Percentiles rank a stretch among this genome's conserved stretches.
Conservation (phyloP, 2,113 vertebrate genomes). For the Trematomus loennbergii region DNA sequence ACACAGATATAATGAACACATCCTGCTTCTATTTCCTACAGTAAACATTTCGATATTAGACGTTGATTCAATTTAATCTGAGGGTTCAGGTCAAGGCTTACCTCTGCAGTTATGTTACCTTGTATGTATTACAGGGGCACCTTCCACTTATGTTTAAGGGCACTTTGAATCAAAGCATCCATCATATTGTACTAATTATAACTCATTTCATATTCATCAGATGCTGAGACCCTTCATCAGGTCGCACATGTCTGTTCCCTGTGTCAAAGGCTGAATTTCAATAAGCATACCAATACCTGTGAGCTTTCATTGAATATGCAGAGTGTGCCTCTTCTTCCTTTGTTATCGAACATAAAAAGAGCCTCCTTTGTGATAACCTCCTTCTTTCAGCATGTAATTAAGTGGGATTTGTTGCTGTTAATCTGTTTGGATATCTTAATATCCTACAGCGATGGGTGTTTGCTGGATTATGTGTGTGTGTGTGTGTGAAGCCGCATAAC, state of each 20-base stretch:
- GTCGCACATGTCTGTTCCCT: slow-evolving; percentile 50
- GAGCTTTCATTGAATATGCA: slow-evolving; percentile 56
- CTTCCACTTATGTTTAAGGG: slow-evolving; percentile 19
- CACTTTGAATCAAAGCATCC: slow-evolving; percentile 48
- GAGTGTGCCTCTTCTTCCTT: slow-evolving; percentile 3
- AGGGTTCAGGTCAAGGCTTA: not conserved
- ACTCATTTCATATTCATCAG: slow-evolving; percentile 57
- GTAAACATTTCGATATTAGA: not conserved
- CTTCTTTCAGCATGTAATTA: slow-evolving; percentile 26
- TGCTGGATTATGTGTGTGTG: not conserved
- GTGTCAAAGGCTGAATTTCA: slow-evolving; percentile 62
- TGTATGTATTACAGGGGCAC: not conserved
- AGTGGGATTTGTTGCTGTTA: not conserved
- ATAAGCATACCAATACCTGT: slow-evolving; percentile 23
- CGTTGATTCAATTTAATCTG: not conserved
- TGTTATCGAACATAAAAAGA: slow-evolving; percentile 17
- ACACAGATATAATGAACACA: not conserved
- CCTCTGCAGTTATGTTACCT: not conserved
- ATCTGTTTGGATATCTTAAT: not conserved
- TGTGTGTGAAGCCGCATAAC: not conserved
- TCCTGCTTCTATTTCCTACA: not conserved
- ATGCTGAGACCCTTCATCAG: slow-evolving; percentile 33
- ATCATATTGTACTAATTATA: slow-evolving; percentile 43
- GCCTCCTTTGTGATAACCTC: slow-evolving; percentile 13
- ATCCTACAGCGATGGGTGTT: not conserved